Base-by-base conservation (phyloP, 2,888 invertebrate genomes). In the Lasioglossum morio region DNA sequence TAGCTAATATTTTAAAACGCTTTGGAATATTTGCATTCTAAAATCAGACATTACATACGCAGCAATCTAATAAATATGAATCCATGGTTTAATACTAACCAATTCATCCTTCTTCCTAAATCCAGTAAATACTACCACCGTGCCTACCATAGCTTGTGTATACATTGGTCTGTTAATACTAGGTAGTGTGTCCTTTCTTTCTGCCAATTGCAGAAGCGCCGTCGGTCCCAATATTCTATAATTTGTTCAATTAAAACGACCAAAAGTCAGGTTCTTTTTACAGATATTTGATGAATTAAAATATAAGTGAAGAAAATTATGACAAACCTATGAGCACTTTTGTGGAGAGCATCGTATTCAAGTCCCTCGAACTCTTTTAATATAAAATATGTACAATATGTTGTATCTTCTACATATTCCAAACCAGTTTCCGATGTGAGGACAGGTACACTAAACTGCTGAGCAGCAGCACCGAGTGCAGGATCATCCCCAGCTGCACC, bases 91-190 rank as follows among this genome's bases (percentile, higher is more conserved):
- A n/a, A 37, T 72, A 77, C 86, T 96, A 95, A 99, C 99, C 96
- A 99, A 96, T 96, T 98, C 98, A 95, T 98, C 98, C 95, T 98
- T 98, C 95, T 97, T 97, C 92, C 98, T 96, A 95, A 99, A 98
- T 84, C 99, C 99, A 84, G 98, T 98, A 96, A 99, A 98, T 95
- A 98, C 98, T 91, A 98, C 97, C 93, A 98, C 97, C 78, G 98
- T 97, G 88, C 98, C 98, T 92, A 97, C 96, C 98, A 99, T 99
- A 84, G 98, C 97, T 93, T 97, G 96, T 95, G 98, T 98, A 96
- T 97, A 99, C 93, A 98, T 96, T 83, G 99, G 99, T 87, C 98
- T 96, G 95, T 97, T 97, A 92, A 97, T 96, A 91, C 96, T 96
- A 77, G 98, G 97, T 91, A 98, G 96, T 91, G 97, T 96, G 94